Conservation (phyloP, 2,888 invertebrate genomes). For the Cheilosia grossa region DNA sequence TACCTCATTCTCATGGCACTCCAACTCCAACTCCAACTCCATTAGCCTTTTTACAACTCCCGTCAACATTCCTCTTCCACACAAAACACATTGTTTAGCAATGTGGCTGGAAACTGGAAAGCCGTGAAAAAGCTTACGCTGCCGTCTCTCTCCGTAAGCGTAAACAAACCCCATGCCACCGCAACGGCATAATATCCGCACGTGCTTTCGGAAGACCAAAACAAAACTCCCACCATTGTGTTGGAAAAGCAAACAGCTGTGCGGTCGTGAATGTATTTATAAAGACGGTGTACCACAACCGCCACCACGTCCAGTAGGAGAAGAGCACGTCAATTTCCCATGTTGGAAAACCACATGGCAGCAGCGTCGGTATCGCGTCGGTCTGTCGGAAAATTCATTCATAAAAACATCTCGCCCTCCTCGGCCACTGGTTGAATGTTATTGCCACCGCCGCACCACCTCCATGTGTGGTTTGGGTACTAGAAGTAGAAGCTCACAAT, state of each 20-base stretch:
- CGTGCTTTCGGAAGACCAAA: conserved; percentile 62
- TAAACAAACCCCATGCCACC: conserved; percentile 39
- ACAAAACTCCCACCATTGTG: conserved; percentile 36
- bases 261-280: conserved; percentile 24
- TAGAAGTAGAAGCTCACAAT: conserved; percentile 33
- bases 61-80: not conserved
- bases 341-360: conserved; percentile 67
- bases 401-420: conserved; percentile 58
- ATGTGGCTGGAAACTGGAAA: not conserved
- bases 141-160: conserved; percentile 32
- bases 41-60: not conserved
- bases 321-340: conserved; percentile 43
- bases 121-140: conserved; percentile 18
- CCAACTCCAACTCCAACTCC: no score
- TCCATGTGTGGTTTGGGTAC: conserved; percentile 20
- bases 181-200: conserved; percentile 31
- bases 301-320: not conserved
- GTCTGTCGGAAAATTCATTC: conserved; percentile 67
- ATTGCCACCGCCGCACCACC: conserved; percentile 10
- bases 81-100: not conserved
- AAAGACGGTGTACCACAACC: conserved; percentile 27
- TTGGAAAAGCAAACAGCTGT: conserved; percentile 53
- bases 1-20: no score
- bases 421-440: conserved; percentile 65
- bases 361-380: not conserved